phyloP scores from a whole-genome alignment of 2,888 invertebrate species.

The Fragum whitleyi region DNA sequence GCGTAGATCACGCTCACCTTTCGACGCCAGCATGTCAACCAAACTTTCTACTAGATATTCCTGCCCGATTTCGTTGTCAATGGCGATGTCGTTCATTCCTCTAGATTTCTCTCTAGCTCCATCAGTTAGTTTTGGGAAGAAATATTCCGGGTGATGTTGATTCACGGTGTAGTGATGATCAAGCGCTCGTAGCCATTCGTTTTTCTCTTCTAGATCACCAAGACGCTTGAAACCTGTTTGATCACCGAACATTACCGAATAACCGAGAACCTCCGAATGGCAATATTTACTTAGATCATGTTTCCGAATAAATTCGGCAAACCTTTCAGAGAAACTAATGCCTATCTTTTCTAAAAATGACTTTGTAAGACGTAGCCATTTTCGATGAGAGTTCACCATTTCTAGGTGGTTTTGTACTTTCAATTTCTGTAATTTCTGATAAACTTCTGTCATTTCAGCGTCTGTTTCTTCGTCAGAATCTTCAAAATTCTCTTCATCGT shows the following conservation, averaged over 20 bases:
- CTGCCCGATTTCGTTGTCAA: slow-evolving; percentile 28
- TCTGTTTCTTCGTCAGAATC: not conserved
- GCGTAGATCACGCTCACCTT: slow-evolving; percentile 51
- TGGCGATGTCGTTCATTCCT: slow-evolving; percentile 29
- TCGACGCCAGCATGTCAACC: slow-evolving; percentile 60
- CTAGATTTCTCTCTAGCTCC: slow-evolving; percentile 34
- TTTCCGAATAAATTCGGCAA: slow-evolving; percentile 34
- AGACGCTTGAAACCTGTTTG: slow-evolving; percentile 36
- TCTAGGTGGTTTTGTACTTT: slow-evolving; percentile 49
- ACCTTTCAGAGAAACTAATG: slow-evolving; percentile 39
- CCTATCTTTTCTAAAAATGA: slow-evolving; percentile 43
- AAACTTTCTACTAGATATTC: slow-evolving; percentile 53
- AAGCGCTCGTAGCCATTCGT: slow-evolving; percentile 49
- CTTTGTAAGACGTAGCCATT: slow-evolving; percentile 46
- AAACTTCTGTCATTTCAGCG: slow-evolving; percentile 8
- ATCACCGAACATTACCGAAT: slow-evolving; percentile 61
- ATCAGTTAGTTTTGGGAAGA: slow-evolving; percentile 36
- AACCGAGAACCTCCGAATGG: slow-evolving; percentile 55
- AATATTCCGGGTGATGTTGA: slow-evolving; percentile 65
- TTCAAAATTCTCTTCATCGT: slow-evolving; percentile 5
- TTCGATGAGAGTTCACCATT: slow-evolving; percentile 49
- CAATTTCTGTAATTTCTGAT: slow-evolving; percentile 37
- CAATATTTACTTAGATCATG: slow-evolving; percentile 63
- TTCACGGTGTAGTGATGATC: slow-evolving; percentile 53
- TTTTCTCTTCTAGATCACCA: slow-evolving; percentile 39